Base-by-base conservation (phyloP, 2,113 vertebrate species). In the Saguinus midas region DNA sequence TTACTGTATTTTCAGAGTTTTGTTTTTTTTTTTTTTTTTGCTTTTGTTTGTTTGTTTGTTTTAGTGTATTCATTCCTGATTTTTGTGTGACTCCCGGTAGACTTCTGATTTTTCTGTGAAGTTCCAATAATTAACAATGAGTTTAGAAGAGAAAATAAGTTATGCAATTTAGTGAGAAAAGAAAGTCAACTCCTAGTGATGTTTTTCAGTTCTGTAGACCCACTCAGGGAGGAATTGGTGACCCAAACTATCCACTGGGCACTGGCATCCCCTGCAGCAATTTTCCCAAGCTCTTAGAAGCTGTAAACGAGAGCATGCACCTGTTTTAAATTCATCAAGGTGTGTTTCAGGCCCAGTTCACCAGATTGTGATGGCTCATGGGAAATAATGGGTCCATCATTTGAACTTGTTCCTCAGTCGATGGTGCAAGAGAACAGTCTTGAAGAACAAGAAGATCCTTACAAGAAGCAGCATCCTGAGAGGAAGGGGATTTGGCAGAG, bases 401-500 rank as follows among this genome's bases (percentile, higher is more conserved):
- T 52, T 78, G 32, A 90, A 21, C 45, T 52, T 16, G 3, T 68
- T 87, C 27, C 58, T 79, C 37, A 86, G 16, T 82, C 48, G 20
- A 27, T 0, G 43, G 12, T 50, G 40, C n/a, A 55, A 91, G 90
- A 83, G 75, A 96, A 90, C 32, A 45, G 55, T 3, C 66, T 25
- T 40, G 57, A 43, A 79, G 96, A 61, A 4, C 32, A 93, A 97
- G 76, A 76, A 97, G 35, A 25, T 79, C 43, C 81, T 96, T 17
- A 0, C 45, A 20, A 95, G 43, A 70, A 35, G 25, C 93, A 95
- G 66, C 80, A 91, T 76, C 81, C 95, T 91, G 8, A 61, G 25
- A 20, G 94, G n/a, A 40, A 96, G 45, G 55, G 86, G 50, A 25
- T 87, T 94, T 43, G 76, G n/a, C 29, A 40, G 27, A 68, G 12